Conservation (phyloP, 2,797 vertebrate species). For the Paramormyrops hopkinsi region DNA sequence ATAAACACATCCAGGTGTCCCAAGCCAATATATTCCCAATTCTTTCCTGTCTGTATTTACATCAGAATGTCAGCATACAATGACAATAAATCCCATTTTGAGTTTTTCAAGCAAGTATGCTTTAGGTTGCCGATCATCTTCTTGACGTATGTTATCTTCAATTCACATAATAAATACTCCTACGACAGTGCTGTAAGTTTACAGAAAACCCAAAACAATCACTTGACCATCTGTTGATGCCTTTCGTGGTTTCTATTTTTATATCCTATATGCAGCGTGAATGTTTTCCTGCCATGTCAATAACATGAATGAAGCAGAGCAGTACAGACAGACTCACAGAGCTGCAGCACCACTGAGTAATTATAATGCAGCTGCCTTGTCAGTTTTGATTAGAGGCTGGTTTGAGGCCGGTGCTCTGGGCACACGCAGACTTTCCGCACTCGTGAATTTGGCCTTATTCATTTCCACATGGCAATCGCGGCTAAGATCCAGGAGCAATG, state of each 20-base stretch:
- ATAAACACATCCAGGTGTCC: background rate
- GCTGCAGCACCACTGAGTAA: slow-evolving; percentile 13
- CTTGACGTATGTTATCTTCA: background rate
- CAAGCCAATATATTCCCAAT: slow-evolving; percentile 7
- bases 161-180: background rate
- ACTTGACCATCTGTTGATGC: background rate
- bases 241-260: background rate
- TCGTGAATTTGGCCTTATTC: background rate
- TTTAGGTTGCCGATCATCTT: background rate
- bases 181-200: background rate
- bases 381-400: slow-evolving; percentile 27
- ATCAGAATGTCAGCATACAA: background rate
- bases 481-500: slow-evolving; percentile 2
- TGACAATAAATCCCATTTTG: background rate
- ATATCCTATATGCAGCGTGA: background rate
- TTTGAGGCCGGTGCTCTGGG: background rate
- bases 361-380: slow-evolving; percentile 25
- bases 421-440: background rate
- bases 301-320: background rate
- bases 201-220: background rate
- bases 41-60: background rate
- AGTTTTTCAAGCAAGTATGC: background rate
- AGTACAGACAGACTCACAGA: background rate
- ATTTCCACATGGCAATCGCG: background rate
- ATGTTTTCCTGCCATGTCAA: background rate